These are phyloP conservation scores for Acrobasis repandana DNA, from an alignment of 2,888 invertebrate species.

Conservation along the genomic window DNA sequence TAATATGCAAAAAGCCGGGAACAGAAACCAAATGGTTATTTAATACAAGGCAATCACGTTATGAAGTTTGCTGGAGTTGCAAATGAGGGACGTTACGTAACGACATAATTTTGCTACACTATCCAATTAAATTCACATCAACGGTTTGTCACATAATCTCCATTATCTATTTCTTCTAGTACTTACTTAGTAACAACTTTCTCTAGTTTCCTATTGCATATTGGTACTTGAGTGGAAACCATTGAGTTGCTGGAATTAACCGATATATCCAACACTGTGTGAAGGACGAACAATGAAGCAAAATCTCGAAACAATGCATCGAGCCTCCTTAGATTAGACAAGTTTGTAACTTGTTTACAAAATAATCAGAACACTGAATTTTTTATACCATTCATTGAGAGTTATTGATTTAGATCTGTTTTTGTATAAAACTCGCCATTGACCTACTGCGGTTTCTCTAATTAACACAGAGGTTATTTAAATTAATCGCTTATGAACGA, in stretches of 20 bases:
- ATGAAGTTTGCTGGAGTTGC: not conserved
- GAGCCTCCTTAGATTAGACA: constrained; percentile 29
- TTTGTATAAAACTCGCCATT: constrained; percentile 59
- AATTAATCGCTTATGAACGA: constrained; percentile 37
- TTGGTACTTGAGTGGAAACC: not conserved
- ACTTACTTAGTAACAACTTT: not conserved
- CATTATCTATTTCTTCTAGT: constrained; percentile 32
- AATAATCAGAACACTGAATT: constrained; percentile 46
- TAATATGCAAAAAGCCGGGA: not conserved
- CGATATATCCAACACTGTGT: not conserved
- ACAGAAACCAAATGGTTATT: not conserved
- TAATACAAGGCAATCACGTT: constrained; percentile 12
- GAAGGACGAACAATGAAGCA: not conserved
- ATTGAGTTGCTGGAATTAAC: not conserved
- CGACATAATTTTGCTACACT: constrained; percentile 43
- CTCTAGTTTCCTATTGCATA: constrained; percentile 36
- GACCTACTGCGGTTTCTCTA: constrained; percentile 67
- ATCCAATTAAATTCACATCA: constrained; percentile 56
- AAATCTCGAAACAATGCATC: constrained; percentile 40
- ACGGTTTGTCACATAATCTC: constrained; percentile 42
- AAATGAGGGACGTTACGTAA: constrained; percentile 35
- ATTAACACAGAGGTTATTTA: constrained; percentile 57
- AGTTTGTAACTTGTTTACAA: constrained; percentile 37
- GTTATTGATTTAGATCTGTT: constrained; percentile 47
- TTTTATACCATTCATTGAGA: constrained; percentile 48